Evolutionary conservation across 2,888 invertebrate species (phyloP).

Genomic region (Rhagonycha fulva): DNA sequence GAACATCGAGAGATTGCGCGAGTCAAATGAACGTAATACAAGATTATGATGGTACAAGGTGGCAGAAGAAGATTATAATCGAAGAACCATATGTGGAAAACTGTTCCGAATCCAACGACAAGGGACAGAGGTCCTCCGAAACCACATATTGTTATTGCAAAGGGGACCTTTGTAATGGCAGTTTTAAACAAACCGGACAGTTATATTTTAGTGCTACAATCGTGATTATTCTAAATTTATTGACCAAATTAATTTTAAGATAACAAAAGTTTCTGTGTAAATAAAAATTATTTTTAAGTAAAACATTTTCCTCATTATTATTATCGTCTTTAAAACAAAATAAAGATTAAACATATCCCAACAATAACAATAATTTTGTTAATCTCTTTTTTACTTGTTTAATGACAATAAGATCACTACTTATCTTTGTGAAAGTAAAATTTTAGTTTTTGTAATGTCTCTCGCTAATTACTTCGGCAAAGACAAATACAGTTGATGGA

Average conservation of each 20-base stretch:
- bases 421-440: not conserved
- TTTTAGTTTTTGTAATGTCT: not conserved
- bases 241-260: constrained; percentile 13
- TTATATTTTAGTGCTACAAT: constrained; percentile 40
- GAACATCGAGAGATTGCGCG: constrained; percentile 73
- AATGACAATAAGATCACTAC: not conserved
- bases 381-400: not conserved
- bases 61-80: constrained; percentile 68
- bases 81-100: constrained; percentile 75
- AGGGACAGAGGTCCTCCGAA: constrained; percentile 64
- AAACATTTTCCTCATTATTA: not conserved
- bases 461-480: not conserved
- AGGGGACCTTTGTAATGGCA: constrained; percentile 72
- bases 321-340: not conserved
- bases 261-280: not conserved
- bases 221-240: constrained; percentile 20
- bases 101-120: constrained; percentile 67
- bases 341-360: not conserved
- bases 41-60: constrained; percentile 64
- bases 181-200: constrained; percentile 32
- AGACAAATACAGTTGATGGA: not conserved
- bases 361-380: not conserved
- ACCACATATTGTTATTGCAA: constrained; percentile 79
- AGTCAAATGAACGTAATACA: constrained; percentile 70
- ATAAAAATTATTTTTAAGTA: not conserved